Evolutionary conservation across 2,797 vertebrate genomes (phyloP).

Genomic region (Arrhamphus sclerolepis): DNA sequence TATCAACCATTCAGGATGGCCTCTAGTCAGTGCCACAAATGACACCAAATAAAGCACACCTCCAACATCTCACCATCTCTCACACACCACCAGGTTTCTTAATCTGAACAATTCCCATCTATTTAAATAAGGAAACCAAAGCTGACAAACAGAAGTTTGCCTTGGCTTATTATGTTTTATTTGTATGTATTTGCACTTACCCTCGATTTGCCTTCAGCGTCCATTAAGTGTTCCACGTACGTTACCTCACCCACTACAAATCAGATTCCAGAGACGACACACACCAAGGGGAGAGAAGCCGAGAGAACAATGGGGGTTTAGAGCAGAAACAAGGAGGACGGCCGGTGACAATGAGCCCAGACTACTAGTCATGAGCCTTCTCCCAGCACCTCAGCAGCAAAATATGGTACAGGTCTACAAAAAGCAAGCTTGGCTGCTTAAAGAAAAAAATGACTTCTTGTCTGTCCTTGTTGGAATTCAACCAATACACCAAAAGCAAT

Average conservation of each 20-base stretch:
- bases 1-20: constrained; percentile 74
- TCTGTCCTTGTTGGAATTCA: constrained; percentile 78
- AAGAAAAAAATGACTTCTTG: constrained; percentile 72
- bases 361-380: constrained; percentile 92
- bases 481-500: constrained; percentile 75
- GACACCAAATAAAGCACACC: constrained; percentile 76
- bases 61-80: constrained; percentile 82
- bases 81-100: constrained; percentile 68
- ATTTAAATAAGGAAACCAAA: constrained; percentile 79
- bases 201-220: constrained; percentile 99
- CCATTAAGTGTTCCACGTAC: constrained; percentile 99
- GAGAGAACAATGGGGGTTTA: constrained; percentile 99
- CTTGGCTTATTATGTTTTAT: constrained; percentile 73
- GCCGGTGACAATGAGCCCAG: constrained; percentile 91
- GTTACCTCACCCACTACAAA: constrained; percentile 99
- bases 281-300: constrained; percentile 99
- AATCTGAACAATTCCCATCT: constrained; percentile 74
- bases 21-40: constrained; percentile 78
- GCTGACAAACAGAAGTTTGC: constrained; percentile 84
- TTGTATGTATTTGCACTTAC: constrained; percentile 93
- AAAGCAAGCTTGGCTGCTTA: constrained; percentile 72
- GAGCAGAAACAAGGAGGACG: constrained; percentile 94
- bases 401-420: constrained; percentile 97
- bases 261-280: constrained; percentile 99
- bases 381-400: constrained; percentile 87